Evolutionary conservation across 2,888 invertebrate genomes (phyloP).

Genomic region (Oxystoma pomonae): DNA sequence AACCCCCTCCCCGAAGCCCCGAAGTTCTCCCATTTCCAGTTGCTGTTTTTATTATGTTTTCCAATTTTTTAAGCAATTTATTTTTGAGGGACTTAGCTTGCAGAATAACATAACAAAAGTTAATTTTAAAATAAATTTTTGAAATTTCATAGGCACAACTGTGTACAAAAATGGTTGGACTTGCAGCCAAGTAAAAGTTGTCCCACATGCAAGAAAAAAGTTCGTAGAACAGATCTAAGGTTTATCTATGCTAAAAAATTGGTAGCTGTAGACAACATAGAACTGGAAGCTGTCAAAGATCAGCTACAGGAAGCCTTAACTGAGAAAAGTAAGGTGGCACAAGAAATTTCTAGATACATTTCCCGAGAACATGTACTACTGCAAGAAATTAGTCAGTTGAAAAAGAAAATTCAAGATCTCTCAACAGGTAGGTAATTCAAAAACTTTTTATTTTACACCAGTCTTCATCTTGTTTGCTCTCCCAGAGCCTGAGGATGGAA

Average conservation of each 20-base stretch:
- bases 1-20: too few relatives aligned
- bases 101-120: too few relatives aligned
- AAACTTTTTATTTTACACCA: too few relatives aligned
- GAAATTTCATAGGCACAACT: conserved; percentile 73
- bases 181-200: conserved; percentile 57
- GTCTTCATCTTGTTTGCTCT: too few relatives aligned
- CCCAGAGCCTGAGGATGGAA: too few relatives aligned
- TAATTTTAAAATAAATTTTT: too few relatives aligned
- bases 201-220: conserved; percentile 79
- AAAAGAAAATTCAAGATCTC: conserved; percentile 28
- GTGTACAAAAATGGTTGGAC: conserved; percentile 73
- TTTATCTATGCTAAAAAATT: conserved; percentile 75
- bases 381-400: conserved; percentile 41
- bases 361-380: conserved; percentile 45
- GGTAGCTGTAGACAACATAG: conserved; percentile 73
- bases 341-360: conserved; percentile 58
- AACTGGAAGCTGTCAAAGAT: conserved; percentile 62
- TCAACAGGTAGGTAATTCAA: conserved; percentile 13
- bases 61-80: too few relatives aligned
- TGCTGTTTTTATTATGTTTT: too few relatives aligned
- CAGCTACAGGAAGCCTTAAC: conserved; percentile 57
- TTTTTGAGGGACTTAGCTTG: too few relatives aligned
- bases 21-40: too few relatives aligned
- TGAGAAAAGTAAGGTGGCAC: conserved; percentile 56
- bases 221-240: conserved; percentile 34